Evolutionary conservation across 2,888 invertebrate genomes (phyloP), one percentile per base, ranked within the genome.

Genomic region (Cheilosia urbana): DNA sequence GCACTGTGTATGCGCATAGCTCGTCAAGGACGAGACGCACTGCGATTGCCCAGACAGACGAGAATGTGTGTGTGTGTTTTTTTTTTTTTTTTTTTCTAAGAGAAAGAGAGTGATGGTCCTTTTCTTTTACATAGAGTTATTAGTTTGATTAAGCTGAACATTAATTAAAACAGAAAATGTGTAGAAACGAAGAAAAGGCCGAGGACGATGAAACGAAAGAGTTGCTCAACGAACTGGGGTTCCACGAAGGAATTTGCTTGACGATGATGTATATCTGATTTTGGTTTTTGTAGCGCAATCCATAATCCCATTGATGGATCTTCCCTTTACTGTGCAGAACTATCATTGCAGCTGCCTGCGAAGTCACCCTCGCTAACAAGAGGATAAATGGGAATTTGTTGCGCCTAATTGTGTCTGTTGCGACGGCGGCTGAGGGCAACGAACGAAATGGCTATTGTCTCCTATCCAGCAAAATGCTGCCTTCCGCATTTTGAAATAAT

Each of bases 121-220:
- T 84, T 80, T 71, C 19, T 71, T 55, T 58, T 45, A 49, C 45
- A 40, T 57, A 60, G 40, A 71, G 76, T 71, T 77, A 77, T 82
- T 72, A 77, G 45, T 80, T 84, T 84, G 75, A 84, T 80, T 80
- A 76, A 84, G 80, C n/a, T 73, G 83, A 13, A 45, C 83, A 79
- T 79, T 69, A 83, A 83, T 83, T 83, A 83, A 55, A 78, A 83
- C 68, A 83, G 51, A 47, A 72, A 77, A 78, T 37, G 4, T 68
- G 65, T 30, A 60, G 53, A 66, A 40, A 30, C 55, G 37, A 55
- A 42, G 30, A 24, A 19, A 40, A 27, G 21, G 27, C 27, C 24
- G 7, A 19, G 42, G 53, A 49, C 7, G 17, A 51, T 58, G 7
- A 83, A 68, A 73, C 78, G 65, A 80, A 84, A 84, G 80, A 84